Evolutionary conservation across 2,113 vertebrate genomes (phyloP).

Genomic region (Cavia porcellus): DNA sequence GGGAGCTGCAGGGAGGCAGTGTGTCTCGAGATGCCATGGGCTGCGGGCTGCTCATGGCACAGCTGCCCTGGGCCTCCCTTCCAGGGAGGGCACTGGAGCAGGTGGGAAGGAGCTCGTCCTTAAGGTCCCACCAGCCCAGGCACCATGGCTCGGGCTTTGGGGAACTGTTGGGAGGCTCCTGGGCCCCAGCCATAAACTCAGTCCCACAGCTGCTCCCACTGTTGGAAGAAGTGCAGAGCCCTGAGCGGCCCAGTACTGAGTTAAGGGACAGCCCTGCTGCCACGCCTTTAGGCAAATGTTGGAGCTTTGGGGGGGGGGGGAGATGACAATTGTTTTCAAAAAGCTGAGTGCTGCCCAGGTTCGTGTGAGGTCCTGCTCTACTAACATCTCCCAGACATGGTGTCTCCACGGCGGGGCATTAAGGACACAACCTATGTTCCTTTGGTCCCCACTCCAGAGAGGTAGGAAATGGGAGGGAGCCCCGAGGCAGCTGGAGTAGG

Average conservation of each 20-base stretch:
- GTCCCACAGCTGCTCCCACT: neutral
- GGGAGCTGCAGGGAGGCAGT: neutral
- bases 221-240: neutral
- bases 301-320: neutral
- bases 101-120: neutral
- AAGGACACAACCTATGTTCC: neutral
- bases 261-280: neutral
- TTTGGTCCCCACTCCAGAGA: neutral
- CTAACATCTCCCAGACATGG: neutral
- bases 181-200: neutral
- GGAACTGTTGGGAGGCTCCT: neutral
- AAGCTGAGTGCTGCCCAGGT: neutral
- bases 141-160: neutral
- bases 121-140: neutral
- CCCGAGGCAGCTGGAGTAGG: neutral
- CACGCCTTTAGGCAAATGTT: neutral
- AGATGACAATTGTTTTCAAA: neutral
- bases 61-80: neutral
- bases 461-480: neutral
- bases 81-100: neutral
- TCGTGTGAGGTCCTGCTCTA: neutral
- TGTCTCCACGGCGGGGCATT: neutral
- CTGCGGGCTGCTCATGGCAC: neutral
- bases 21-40: neutral
- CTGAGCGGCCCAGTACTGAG: neutral